Conservation (phyloP, 2,888 invertebrate species). For the Allacma fusca region DNA sequence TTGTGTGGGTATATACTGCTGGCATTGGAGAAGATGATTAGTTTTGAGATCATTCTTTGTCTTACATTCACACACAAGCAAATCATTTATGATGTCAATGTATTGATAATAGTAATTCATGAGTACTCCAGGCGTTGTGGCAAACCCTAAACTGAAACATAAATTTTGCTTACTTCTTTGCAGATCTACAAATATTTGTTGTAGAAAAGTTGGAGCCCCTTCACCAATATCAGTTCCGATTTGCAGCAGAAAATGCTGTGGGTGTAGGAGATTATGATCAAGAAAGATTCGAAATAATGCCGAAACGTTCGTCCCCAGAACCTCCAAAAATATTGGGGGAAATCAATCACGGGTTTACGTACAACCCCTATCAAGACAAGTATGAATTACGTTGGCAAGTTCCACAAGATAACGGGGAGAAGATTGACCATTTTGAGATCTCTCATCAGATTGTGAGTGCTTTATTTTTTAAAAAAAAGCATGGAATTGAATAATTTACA, state of each 20-base stretch:
- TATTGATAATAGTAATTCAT: too few species aligned
- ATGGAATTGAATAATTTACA: too few species aligned
- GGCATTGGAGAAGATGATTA: too few species aligned
- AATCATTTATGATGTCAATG: too few species aligned
- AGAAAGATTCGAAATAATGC: constrained; percentile 68
- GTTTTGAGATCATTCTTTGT: too few species aligned
- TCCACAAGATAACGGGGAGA: constrained; percentile 88
- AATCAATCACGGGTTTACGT: constrained; percentile 66
- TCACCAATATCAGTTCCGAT: constrained; percentile 80
- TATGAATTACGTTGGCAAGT: constrained; percentile 85
- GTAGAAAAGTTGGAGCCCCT: constrained; percentile 81
- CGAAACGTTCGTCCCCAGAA: constrained; percentile 64
- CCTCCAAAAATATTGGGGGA: constrained; percentile 72
- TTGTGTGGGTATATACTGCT: too few species aligned
- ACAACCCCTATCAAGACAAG: constrained; percentile 76
- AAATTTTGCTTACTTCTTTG: constrained; percentile 65
- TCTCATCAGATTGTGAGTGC: constrained; percentile 79
- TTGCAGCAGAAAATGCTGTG: constrained; percentile 84
- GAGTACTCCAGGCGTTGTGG: too few species aligned
- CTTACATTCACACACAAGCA: too few species aligned
- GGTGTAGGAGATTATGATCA: constrained; percentile 80
- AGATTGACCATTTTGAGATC: constrained; percentile 82
- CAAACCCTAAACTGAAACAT: too few species aligned
- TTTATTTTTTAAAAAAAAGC: not conserved
- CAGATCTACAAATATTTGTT: constrained; percentile 73